Conservation (phyloP, 2,113 vertebrate genomes). For the Catharus fuscescens region DNA sequence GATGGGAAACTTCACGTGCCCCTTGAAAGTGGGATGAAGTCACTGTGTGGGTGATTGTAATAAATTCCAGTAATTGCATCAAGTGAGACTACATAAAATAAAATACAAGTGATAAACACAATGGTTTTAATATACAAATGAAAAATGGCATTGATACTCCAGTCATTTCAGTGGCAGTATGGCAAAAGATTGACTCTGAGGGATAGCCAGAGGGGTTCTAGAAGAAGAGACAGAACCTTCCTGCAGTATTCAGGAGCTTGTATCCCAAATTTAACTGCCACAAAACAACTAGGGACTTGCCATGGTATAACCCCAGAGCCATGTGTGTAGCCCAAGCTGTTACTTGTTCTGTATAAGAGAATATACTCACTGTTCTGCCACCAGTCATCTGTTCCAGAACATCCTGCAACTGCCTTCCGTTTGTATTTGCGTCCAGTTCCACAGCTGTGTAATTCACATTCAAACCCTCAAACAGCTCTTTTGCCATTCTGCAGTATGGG, state of each 20-base stretch:
- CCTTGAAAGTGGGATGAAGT: not conserved
- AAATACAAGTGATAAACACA: not conserved
- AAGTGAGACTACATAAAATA: not conserved
- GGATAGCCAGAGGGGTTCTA: not conserved
- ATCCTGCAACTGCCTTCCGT: conserved; percentile 87
- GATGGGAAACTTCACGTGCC: not conserved
- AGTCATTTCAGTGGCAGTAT: not conserved
- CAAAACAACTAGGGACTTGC: not conserved
- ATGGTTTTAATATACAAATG: not conserved
- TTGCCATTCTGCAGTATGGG: conserved; percentile 91
- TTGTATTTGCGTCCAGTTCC: conserved; percentile 85
- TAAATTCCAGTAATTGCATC: not conserved
- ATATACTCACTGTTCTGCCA: conserved; percentile 84
- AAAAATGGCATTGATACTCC: not conserved
- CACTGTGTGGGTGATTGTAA: not conserved
- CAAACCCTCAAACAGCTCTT: conserved; percentile 88
- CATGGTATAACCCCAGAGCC: not conserved
- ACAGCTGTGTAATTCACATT: conserved; percentile 85
- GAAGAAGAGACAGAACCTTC: not conserved
- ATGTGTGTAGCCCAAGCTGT: fast-evolving
- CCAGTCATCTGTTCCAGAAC: conserved; percentile 87
- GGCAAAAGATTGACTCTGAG: not conserved
- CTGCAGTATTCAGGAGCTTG: not conserved
- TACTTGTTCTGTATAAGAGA: not conserved
- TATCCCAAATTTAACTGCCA: not conserved